Conservation (phyloP, 1,140 invertebrate genomes). For the Wasmannia auropunctata region DNA sequence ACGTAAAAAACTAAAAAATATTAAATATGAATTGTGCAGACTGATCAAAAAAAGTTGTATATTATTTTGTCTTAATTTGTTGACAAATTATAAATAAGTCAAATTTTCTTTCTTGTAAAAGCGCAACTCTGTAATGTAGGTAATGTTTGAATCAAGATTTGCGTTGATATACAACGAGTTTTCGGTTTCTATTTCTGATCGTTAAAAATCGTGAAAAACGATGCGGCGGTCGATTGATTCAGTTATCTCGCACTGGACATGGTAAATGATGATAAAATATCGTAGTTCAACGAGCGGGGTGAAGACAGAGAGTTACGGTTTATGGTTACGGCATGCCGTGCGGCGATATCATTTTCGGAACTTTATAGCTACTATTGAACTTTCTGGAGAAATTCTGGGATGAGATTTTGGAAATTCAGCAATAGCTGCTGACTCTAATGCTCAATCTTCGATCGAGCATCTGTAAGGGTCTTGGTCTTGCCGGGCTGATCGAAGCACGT, state of each 20-base stretch:
- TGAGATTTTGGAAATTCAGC: not conserved
- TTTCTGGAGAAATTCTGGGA: slow-evolving; percentile 1
- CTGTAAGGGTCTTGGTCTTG: not conserved
- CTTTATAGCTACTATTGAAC: slow-evolving; percentile 22
- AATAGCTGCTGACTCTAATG: not conserved
- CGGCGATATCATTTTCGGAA: not conserved
- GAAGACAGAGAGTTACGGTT: slow-evolving; percentile 19
- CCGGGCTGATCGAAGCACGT: too few relatives aligned
- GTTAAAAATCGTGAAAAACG: not conserved
- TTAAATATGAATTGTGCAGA: not conserved
- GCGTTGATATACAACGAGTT: not conserved
- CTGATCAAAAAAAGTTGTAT: too few relatives aligned
- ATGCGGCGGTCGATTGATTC: not conserved
- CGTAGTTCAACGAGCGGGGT: not conserved
- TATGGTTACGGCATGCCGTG: slow-evolving; percentile 24
- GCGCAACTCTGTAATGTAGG: not conserved
- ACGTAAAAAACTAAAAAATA: not conserved
- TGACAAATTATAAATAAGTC: not conserved
- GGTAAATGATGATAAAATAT: not conserved
- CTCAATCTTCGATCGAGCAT: not conserved
- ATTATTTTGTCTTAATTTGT: not conserved
- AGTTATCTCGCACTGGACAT: not conserved
- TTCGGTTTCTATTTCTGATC: not conserved
- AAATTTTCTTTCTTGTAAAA: not conserved
- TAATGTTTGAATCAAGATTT: not conserved